Evolutionary conservation across 2,888 invertebrate species (phyloP), one percentile per base, ranked within the genome.

Genomic region (Thyatira batis): DNA sequence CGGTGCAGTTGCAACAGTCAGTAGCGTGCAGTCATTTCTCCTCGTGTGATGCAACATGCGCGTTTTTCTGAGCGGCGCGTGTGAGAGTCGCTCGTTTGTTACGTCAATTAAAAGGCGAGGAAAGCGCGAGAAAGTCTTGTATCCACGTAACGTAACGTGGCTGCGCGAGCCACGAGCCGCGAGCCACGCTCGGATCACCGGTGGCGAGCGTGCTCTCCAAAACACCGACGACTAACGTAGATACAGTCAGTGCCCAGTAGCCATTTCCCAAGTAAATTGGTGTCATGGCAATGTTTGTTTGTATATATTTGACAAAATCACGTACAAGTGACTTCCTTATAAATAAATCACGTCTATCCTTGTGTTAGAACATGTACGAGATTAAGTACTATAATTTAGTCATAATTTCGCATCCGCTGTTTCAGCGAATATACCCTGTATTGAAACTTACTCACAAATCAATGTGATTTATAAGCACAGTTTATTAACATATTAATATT

Each of bases 1-100:
- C 80, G 64, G 80, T 87, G 86, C 88, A 89, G 80, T 85, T 84
- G 87, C 87, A 87, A 85, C 77, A 82, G 71, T 76, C 72, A 78
- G 81, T 87, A 69, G 87, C 88, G 87, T 89, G 89, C 90, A 88
- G 79, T 82, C 86, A 90, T 90, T 91, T 90, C 89, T 89, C 88
- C 78, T 81, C 83, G 76, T 78, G 84, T 91, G 91, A 91, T 90
- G 91, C 87, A 91, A 91, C 86, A 64, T 65, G 76, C 77, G 80
- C 79, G 82, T 89, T 89, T 89, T 89, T 90, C 80, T 85, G 72
- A 73, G 75, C 79, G 68, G 77, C 83, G 88, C 82, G 86, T 85
- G 87, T 84, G 89, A 87, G 89, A 87, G 85, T 84, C 79, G 82
- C 78, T 87, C 80, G 83, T 82, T 87, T 79, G 87, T 90, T 92